These are phyloP conservation scores for Pterophyllum scalare DNA, from an alignment of 2,113 vertebrate genomes.

Conservation along the genomic window DNA sequence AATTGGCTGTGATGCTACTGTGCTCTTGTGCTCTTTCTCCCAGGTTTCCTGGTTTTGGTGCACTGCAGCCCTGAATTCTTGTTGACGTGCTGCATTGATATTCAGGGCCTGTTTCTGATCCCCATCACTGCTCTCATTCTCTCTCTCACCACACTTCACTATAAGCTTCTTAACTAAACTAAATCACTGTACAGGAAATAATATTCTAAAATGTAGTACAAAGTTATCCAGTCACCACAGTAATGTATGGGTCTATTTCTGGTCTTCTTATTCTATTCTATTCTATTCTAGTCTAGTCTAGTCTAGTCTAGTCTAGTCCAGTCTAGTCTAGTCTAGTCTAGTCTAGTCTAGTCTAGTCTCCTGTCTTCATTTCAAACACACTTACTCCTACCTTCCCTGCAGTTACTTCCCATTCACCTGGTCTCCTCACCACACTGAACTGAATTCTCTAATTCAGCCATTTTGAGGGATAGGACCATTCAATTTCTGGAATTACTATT, in stretches of 20 bases:
- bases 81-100: slow-evolving; percentile 92
- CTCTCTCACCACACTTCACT: slow-evolving; percentile 7
- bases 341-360: neutral
- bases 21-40: slow-evolving; percentile 61
- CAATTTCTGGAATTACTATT: neutral
- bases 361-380: neutral
- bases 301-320: too few species aligned
- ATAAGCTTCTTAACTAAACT: neutral
- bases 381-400: neutral
- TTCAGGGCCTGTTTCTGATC: slow-evolving; percentile 89
- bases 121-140: slow-evolving; percentile 80
- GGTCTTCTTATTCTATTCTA: neutral
- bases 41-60: slow-evolving; percentile 90
- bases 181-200: slow-evolving; percentile 9
- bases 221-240: slow-evolving; percentile 3
- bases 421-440: neutral
- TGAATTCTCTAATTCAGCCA: neutral
- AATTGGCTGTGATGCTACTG: slow-evolving; percentile 41
- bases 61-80: slow-evolving; percentile 89
- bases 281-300: too few species aligned
- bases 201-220: slow-evolving; percentile 11
- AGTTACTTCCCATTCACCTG: neutral
- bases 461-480: neutral
- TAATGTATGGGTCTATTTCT: neutral
- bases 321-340: neutral